Evolutionary conservation across 2,888 invertebrate genomes (phyloP), one percentile per base, ranked within the genome.

Genomic region (Nemapogon koenigi): DNA sequence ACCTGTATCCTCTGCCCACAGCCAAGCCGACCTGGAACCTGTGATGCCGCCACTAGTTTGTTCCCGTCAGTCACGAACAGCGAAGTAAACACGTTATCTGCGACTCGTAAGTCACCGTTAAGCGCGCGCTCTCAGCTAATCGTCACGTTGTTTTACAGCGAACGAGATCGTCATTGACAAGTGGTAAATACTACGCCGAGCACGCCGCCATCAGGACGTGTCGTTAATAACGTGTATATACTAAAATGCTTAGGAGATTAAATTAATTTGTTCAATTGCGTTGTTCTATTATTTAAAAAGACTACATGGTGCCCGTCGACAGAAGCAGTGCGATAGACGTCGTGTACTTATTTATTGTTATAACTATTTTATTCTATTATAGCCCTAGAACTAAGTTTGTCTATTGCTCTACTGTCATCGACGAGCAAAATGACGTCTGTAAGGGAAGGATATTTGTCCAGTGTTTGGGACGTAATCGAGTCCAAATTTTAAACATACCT

Each of bases 151-250:
- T 79, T 79, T 84, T 86, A 64, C 86, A 87, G 87, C 81, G 83
- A 84, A 84, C 80, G 87, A 87, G 65, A 76, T 70, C 75, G 86
- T 87, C 78, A 62, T 84, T 80, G 83, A 84, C 82, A 86, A 83
- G 81, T 87, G 85, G 86, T 82, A 82, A 78, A 65, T 68, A 60
- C 72, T 73, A 75, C 70, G n/a, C n/a, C n/a, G n/a, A n/a, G n/a
- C n/a, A n/a, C n/a, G n/a, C n/a, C n/a, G n/a, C n/a, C n/a, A n/a
- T n/a, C 71, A 67, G 75, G 72, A 75, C 67, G 37, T 37, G 41
- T 47, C 73, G 75, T 76, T 75, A 71, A 72, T 75, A 67, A 73
- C 70, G 76, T 78, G 78, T 78, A 78, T 73, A 78, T 78, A 76
- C 57, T 55, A 53, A 70, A 73, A 75, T 75, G 69, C 67, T 78